A percentile compares a stretch with the other conserved stretches of the same genome.
These are phyloP conservation scores for Passer montanus DNA, from an alignment of 2,113 vertebrate genomes.

Conservation along the genomic window DNA sequence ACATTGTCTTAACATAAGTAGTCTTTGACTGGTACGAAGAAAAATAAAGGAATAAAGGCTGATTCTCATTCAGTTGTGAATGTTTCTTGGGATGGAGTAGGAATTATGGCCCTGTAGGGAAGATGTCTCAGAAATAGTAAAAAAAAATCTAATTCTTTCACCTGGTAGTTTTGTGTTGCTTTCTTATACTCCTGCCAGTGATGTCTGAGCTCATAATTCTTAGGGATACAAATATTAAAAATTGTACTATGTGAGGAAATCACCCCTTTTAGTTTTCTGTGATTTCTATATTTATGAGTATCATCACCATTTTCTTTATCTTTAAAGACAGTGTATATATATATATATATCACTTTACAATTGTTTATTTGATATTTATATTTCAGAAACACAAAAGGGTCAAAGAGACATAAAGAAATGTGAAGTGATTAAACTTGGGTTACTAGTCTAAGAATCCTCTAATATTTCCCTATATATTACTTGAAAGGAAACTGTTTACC, in stretches of 20 bases:
- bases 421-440: background rate
- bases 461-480: background rate
- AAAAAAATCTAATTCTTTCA: background rate
- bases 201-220: background rate
- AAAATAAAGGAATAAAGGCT: background rate
- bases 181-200: background rate
- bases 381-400: background rate
- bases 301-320: background rate
- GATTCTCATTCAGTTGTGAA: background rate
- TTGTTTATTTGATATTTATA: background rate
- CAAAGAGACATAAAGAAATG: background rate
- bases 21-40: background rate
- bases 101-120: background rate
- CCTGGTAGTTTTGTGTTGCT: background rate
- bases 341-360: background rate
- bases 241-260: background rate
- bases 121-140: background rate
- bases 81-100: background rate
- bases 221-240: background rate
- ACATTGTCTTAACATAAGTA: background rate
- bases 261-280: background rate
- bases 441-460: background rate
- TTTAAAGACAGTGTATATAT: background rate
- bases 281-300: background rate
- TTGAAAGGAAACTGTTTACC: background rate